Evolutionary conservation across 2,888 invertebrate genomes (phyloP), one percentile per base, ranked within the genome.

Genomic region (Synergus japonicus): DNA sequence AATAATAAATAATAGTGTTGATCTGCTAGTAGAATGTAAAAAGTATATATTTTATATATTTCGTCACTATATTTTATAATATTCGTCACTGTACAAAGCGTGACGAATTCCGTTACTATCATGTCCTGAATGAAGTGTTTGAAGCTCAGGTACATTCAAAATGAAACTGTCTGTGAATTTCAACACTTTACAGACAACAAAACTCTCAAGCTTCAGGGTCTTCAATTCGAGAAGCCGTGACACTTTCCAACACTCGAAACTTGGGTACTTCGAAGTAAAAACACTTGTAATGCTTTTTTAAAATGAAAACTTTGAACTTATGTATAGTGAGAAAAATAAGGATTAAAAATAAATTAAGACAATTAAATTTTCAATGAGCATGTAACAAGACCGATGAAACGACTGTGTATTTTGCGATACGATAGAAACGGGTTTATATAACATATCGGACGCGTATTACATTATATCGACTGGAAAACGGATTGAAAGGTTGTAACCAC

Each of bases 391-490:
- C 29, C 49, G 46, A 69, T 69, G 46, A 49, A 69, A 44, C 15
- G 29, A 15, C 15, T 15, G 69, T 69, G 46, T 67, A 67, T 67
- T 69, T 49, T 46, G 44, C 37, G 69, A 49, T 69, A 69, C 49
- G 46, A 49, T 69, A 69, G 15, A 49, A 69, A 69, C 10, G 43
- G 69, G 8, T 46, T 37, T 49, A 29, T 49, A 69, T 13, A 29
- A 69, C 15, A 49, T 29, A 46, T 22, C 22, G 49, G 29, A 49
- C 69, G 13, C 9, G 69, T 69, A 69, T 69, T 69, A 69, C 69
- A 46, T 69, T 69, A 69, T 69, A 69, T 69, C 69, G 69, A 69
- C 69, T 69, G 69, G 69, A 69, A 69, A 69, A 49, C 69, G 49
- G 69, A 69, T 69, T 69, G 69, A 69, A 69, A 69, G 69, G 69